Conservation (phyloP, 1,140 invertebrate species). For the Drosophila gunungcola region DNA sequence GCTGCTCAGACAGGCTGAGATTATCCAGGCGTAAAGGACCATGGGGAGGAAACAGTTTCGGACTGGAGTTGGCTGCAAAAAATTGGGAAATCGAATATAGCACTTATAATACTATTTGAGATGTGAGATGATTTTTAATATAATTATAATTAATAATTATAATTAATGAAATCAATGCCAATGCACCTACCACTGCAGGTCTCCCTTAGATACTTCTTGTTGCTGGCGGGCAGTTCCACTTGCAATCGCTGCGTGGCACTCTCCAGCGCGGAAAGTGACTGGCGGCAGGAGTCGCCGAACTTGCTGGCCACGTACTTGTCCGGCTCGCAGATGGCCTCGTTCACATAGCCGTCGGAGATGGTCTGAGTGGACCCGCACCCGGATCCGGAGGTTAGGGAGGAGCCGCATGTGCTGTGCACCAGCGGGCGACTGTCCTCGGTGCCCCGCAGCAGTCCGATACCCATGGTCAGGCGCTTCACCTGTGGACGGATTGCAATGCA, state of each 20-base stretch:
- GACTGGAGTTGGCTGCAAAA: slow-evolving; percentile 78
- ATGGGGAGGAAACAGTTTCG: slow-evolving; percentile 86
- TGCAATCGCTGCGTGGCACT: slow-evolving; percentile 68
- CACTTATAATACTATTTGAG: too few relatives aligned
- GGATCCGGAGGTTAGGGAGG: slow-evolving; percentile 85
- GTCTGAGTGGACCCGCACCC: slow-evolving; percentile 84
- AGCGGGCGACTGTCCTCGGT: slow-evolving; percentile 88
- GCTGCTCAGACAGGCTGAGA: slow-evolving; percentile 90
- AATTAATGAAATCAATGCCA: neutral
- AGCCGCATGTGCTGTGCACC: slow-evolving; percentile 86
- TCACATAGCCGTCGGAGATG: slow-evolving; percentile 91
- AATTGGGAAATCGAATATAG: neutral
- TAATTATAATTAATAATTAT: too few relatives aligned
- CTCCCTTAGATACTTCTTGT: slow-evolving; percentile 81
- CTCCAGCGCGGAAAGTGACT: slow-evolving; percentile 80
- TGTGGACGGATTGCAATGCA: slow-evolving; percentile 34
- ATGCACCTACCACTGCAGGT: slow-evolving; percentile 76
- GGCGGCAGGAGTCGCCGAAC: slow-evolving; percentile 84
- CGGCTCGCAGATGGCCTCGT: slow-evolving; percentile 88
- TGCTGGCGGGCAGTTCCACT: slow-evolving; percentile 63
- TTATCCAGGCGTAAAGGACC: slow-evolving; percentile 89
- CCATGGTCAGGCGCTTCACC: slow-evolving; percentile 84
- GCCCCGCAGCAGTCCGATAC: slow-evolving; percentile 77
- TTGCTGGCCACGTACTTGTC: slow-evolving; percentile 85
- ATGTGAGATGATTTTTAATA: too few relatives aligned